Percentiles rank a stretch among this genome's conserved stretches.
Evolutionary conservation across 2,888 invertebrate genomes (phyloP).

Genomic region (Chouioia cunea): DNA sequence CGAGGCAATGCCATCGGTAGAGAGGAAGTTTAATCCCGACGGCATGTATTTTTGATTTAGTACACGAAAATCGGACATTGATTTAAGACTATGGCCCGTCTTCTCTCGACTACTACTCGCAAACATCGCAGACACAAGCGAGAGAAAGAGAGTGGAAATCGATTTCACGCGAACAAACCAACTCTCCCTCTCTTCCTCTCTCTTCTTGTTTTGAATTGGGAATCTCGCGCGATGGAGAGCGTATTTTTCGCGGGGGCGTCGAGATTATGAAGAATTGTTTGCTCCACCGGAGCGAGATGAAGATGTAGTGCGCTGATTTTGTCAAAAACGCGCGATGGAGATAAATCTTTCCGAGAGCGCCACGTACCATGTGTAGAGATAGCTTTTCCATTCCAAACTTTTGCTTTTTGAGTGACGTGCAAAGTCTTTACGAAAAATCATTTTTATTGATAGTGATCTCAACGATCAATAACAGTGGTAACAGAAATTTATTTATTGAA

Average conservation of each 20-base stretch:
- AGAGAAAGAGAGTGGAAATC: conserved; percentile 25
- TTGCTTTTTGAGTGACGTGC: too few species aligned
- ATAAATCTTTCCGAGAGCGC: conserved; percentile 4
- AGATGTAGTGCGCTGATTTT: too few species aligned
- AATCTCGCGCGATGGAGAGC: neutral
- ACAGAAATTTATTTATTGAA: too few species aligned
- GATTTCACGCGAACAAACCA: conserved; percentile 23
- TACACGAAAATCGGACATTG: conserved; percentile 39
- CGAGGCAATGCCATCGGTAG: too few species aligned
- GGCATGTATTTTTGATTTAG: conserved; percentile 25
- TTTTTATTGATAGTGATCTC: too few species aligned
- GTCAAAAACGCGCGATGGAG: too few species aligned
- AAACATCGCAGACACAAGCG: conserved; percentile 34
- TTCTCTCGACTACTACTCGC: neutral
- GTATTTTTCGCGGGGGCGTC: neutral
- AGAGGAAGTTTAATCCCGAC: too few species aligned
- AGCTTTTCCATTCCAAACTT: too few species aligned
- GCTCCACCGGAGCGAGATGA: neutral
- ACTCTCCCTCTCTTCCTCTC: too few species aligned
- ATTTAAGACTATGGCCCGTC: conserved; percentile 27
- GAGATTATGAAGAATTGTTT: conserved; percentile 9
- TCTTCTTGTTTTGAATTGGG: conserved; percentile 38
- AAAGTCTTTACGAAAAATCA: too few species aligned
- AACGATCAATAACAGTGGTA: too few species aligned
- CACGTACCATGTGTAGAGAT: conserved; percentile 13